These are phyloP conservation scores for Formica exsecta DNA, from an alignment of 1,140 invertebrate genomes.

Conservation along the genomic window DNA sequence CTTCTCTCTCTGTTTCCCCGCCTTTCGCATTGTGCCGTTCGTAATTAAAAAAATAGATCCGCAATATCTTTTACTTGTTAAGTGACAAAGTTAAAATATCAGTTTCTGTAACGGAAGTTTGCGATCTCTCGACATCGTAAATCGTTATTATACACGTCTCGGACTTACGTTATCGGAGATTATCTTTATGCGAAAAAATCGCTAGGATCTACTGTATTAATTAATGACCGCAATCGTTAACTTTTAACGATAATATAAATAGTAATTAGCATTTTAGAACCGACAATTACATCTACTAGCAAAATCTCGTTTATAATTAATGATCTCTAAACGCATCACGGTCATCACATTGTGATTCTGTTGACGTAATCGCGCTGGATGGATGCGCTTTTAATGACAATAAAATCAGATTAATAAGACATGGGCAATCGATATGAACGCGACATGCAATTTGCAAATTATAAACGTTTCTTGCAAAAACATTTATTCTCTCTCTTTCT, in stretches of 20 bases:
- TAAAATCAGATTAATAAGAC: background rate
- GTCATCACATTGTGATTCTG: constrained; percentile 22
- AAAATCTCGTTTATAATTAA: constrained; percentile 29
- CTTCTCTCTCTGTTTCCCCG: constrained; percentile 18
- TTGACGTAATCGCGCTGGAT: background rate
- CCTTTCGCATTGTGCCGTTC: background rate
- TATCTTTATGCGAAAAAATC: constrained; percentile 12
- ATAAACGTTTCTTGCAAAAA: background rate
- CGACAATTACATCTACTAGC: background rate
- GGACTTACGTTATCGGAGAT: background rate
- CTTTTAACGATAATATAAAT: constrained; percentile 44
- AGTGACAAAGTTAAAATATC: background rate
- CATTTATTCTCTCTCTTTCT: background rate
- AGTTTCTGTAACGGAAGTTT: background rate
- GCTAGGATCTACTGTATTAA: constrained; percentile 3
- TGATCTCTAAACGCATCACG: background rate
- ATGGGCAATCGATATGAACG: background rate
- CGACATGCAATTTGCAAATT: background rate
- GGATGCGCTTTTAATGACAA: background rate
- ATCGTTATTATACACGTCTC: constrained; percentile 11
- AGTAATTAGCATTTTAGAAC: constrained; percentile 18
- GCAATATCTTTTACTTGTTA: constrained; percentile 19
- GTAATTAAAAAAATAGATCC: constrained; percentile 13
- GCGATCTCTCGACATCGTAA: background rate
- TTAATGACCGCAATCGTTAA: constrained; percentile 39